A percentile compares a stretch with the other conserved stretches of the same genome.
Evolutionary conservation across 2,113 vertebrate species (phyloP).

Genomic region (Pluvianellus socialis): DNA sequence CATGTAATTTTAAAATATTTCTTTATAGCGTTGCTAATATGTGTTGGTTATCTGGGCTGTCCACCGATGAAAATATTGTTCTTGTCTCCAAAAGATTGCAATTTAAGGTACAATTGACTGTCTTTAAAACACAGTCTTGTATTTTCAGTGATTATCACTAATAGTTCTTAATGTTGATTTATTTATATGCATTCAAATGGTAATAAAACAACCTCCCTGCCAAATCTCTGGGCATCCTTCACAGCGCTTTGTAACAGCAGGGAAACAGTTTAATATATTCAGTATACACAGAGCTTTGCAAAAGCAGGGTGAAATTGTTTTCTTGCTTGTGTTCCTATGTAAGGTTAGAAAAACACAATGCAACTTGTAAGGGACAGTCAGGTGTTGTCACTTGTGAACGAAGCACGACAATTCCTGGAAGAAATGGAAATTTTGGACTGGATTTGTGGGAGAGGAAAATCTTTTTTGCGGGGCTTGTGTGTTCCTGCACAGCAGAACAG

Average conservation of each 20-base stretch:
- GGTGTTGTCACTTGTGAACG: not conserved
- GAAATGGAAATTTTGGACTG: not conserved
- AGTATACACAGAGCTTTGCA: not conserved
- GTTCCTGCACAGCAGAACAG: not conserved
- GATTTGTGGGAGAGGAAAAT: not conserved
- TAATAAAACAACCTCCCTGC: not conserved
- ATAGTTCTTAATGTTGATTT: constrained; percentile 29
- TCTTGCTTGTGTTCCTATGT: not conserved
- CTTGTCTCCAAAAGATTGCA: not conserved
- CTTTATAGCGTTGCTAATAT: not conserved
- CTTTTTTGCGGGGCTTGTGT: not conserved
- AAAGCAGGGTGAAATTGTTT: not conserved
- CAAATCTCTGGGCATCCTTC: constrained; percentile 9
- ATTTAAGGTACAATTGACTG: not conserved
- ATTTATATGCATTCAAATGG: not conserved
- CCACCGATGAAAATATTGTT: not conserved
- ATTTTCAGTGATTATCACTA: constrained; percentile 36
- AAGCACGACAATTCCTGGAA: not conserved
- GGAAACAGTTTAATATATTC: not conserved
- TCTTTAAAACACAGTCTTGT: not conserved
- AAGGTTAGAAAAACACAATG: not conserved
- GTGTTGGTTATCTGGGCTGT: not conserved
- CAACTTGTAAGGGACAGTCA: not conserved
- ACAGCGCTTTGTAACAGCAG: not conserved
- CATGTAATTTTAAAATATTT: not conserved